Evolutionary conservation across 2,797 vertebrate genomes (phyloP).

Genomic region (Pristis pectinata): DNA sequence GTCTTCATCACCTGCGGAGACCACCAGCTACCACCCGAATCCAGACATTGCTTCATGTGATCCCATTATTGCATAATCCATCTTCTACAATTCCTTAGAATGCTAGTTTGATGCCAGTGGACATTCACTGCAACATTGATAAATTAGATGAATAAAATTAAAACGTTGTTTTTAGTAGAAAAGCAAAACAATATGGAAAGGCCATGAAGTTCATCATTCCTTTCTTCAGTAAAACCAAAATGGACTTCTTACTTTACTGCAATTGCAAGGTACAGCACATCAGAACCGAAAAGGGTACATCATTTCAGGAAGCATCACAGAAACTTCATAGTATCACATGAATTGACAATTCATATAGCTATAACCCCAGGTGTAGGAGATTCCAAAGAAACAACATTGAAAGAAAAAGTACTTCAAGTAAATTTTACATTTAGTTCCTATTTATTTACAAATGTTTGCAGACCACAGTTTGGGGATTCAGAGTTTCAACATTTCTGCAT

Average conservation of each 20-base stretch:
- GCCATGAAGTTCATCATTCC: neutral
- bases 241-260: neutral
- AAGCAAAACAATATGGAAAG: neutral
- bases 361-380: neutral
- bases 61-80: neutral
- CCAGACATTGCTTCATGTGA: neutral
- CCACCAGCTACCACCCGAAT: neutral
- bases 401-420: neutral
- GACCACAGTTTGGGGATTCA: neutral
- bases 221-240: neutral
- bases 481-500: neutral
- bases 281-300: neutral
- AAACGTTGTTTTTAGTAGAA: neutral
- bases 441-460: neutral
- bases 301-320: neutral
- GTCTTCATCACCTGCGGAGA: neutral
- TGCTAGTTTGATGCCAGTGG: neutral
- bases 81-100: neutral
- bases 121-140: neutral
- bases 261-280: neutral
- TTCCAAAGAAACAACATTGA: neutral
- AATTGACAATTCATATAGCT: neutral
- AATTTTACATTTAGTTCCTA: neutral
- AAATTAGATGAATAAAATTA: neutral
- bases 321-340: neutral